Conservation (phyloP, 1,140 invertebrate species). For the Augochlora pura region DNA sequence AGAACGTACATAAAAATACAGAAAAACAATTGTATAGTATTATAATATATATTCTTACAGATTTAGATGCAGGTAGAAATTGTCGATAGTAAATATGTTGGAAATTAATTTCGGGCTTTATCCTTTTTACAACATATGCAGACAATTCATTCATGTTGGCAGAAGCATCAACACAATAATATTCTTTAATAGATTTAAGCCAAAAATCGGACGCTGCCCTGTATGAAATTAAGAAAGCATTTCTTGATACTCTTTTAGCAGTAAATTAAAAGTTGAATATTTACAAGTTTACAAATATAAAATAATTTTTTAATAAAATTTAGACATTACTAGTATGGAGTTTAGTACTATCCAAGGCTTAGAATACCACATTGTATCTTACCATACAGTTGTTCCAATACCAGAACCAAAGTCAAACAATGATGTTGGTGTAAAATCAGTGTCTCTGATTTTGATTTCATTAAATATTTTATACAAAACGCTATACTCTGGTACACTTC, state of each 20-base stretch:
- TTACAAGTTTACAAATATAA: too few species aligned
- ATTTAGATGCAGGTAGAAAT: slow-evolving; percentile 87
- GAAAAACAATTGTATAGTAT: neutral
- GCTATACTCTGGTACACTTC: slow-evolving; percentile 88
- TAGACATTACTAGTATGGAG: too few species aligned
- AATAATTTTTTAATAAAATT: too few species aligned
- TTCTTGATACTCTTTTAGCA: neutral
- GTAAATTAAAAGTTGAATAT: too few species aligned
- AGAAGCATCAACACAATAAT: slow-evolving; percentile 91
- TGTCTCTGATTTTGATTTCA: slow-evolving; percentile 85
- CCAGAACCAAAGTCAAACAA: slow-evolving; percentile 96
- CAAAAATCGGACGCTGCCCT: slow-evolving; percentile 89
- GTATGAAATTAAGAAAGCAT: slow-evolving; percentile 17
- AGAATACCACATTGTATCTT: slow-evolving; percentile 52
- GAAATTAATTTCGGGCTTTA: slow-evolving; percentile 76
- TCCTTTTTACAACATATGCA: slow-evolving; percentile 84
- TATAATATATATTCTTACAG: slow-evolving; percentile 74
- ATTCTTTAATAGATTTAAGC: slow-evolving; percentile 87
- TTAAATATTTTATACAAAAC: slow-evolving; percentile 86
- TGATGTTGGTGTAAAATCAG: slow-evolving; percentile 86
- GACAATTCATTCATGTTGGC: slow-evolving; percentile 90
- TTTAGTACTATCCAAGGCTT: neutral
- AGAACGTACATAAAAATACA: slow-evolving; percentile 34
- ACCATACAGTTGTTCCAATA: slow-evolving; percentile 91
- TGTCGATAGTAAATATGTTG: slow-evolving; percentile 88